phyloP scores from a whole-genome alignment of 64 coral and sea anemone species.

The Stichodactyla helianthus region DNA sequence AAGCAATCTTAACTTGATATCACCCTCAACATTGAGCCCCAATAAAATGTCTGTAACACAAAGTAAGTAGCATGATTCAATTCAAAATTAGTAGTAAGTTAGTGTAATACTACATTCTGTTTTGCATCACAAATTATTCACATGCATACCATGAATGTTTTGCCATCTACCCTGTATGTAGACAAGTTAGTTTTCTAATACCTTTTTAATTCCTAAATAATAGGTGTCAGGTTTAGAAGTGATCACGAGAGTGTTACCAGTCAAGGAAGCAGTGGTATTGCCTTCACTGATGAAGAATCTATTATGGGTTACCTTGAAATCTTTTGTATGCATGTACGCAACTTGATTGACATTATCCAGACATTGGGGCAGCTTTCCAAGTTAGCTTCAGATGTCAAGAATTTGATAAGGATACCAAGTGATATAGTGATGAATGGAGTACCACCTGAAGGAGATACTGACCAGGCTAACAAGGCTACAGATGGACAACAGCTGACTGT shows the following conservation, averaged over 20 bases:
- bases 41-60: conserved; percentile 60
- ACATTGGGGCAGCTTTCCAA: conserved; percentile 82
- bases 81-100: neutral
- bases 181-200: too few species aligned
- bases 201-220: neutral
- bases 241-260: conserved; percentile 77
- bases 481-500: neutral
- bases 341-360: conserved; percentile 96
- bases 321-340: conserved; percentile 88
- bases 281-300: conserved; percentile 94
- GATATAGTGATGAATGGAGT: conserved; percentile 50
- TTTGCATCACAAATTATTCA: too few species aligned
- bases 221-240: conserved; percentile 49
- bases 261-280: conserved; percentile 63
- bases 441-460: conserved; percentile 28
- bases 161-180: too few species aligned
- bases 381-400: conserved; percentile 48
- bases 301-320: conserved; percentile 74
- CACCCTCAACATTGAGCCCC: conserved; percentile 54
- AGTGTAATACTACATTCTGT: too few species aligned
- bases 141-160: too few species aligned
- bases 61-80: conserved; percentile 29
- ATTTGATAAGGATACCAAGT: conserved; percentile 55
- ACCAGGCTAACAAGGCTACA: neutral
- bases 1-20: conserved; percentile 76